A percentile compares a stretch with the other conserved stretches of the same genome.
These are phyloP conservation scores for Hypomecis atomaria DNA, from an alignment of 2,888 invertebrate species.

Conservation along the genomic window DNA sequence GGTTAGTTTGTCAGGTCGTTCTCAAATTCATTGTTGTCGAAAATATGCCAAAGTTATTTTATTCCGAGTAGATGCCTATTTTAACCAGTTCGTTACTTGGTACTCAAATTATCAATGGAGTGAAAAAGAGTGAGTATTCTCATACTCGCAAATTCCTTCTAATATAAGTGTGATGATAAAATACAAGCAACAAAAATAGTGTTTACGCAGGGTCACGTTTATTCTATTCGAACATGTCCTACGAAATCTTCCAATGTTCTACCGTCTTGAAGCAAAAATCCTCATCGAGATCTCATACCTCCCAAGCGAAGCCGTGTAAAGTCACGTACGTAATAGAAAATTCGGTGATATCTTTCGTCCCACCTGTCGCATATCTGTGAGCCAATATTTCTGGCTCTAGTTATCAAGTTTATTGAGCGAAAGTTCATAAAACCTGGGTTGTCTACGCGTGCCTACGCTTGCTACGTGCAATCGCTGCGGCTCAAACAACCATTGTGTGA, in stretches of 20 bases:
- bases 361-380: slow-evolving; percentile 32
- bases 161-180: neutral
- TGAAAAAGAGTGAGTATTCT: too few relatives aligned
- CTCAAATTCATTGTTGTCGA: neutral
- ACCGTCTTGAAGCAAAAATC: slow-evolving; percentile 24
- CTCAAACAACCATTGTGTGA: neutral
- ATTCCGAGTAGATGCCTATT: neutral
- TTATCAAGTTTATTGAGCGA: slow-evolving; percentile 14
- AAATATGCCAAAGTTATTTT: neutral
- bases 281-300: slow-evolving; percentile 31
- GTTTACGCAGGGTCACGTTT: slow-evolving; percentile 14
- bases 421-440: slow-evolving; percentile 1
- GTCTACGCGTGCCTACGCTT: slow-evolving; percentile 13
- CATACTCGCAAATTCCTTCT: neutral
- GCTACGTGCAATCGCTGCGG: slow-evolving; percentile 13
- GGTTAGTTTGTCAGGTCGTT: slow-evolving; percentile 2
- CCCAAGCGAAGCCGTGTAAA: slow-evolving; percentile 31
- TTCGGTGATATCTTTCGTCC: slow-evolving; percentile 29
- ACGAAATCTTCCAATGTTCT: slow-evolving; percentile 18
- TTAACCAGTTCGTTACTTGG: too few relatives aligned
- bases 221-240: slow-evolving; percentile 19
- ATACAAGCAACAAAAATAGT: neutral
- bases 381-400: slow-evolving; percentile 23
- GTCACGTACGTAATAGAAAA: slow-evolving; percentile 37
- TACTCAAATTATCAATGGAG: too few relatives aligned